These are phyloP conservation scores for Lasioglossum albipes DNA, from an alignment of 1,140 invertebrate genomes.

Conservation along the genomic window DNA sequence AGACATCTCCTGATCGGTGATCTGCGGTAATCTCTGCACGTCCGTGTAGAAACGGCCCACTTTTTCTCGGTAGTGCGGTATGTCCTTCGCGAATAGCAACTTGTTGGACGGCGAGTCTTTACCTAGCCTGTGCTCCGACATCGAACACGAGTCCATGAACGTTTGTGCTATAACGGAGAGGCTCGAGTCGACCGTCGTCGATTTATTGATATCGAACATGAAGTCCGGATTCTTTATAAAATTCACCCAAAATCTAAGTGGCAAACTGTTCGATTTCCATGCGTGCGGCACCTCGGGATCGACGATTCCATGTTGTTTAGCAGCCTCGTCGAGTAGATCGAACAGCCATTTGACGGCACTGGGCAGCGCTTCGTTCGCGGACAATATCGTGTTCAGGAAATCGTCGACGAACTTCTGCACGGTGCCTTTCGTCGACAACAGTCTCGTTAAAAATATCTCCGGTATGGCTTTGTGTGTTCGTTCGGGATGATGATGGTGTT, in stretches of 20 bases:
- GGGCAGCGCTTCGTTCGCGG: slow-evolving; percentile 93
- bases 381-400: slow-evolving; percentile 93
- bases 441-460: slow-evolving; percentile 95
- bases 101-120: slow-evolving; percentile 98
- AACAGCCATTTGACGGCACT: slow-evolving; percentile 97
- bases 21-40: slow-evolving; percentile 90
- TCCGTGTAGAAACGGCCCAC: slow-evolving; percentile 93
- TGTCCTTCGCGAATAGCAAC: slow-evolving; percentile 95
- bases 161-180: slow-evolving; percentile 97
- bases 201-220: slow-evolving; percentile 97
- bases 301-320: slow-evolving; percentile 89
- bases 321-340: slow-evolving; percentile 95
- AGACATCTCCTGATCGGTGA: slow-evolving; percentile 95
- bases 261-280: slow-evolving; percentile 98
- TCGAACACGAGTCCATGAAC: slow-evolving; percentile 97
- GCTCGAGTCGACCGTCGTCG: slow-evolving; percentile 93
- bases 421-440: slow-evolving; percentile 96
- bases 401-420: slow-evolving; percentile 98
- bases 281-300: slow-evolving; percentile 95
- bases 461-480: slow-evolving; percentile 95
- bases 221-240: slow-evolving; percentile 98
- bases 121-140: slow-evolving; percentile 92
- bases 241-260: slow-evolving; percentile 97
- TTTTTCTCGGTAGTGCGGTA: slow-evolving; percentile 93
- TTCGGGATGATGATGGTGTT: slow-evolving; percentile 84